Percentiles rank a stretch among this genome's conserved stretches.
phyloP scores from a whole-genome alignment of 2,113 vertebrate species.

The Odocoileus virginianus region DNA sequence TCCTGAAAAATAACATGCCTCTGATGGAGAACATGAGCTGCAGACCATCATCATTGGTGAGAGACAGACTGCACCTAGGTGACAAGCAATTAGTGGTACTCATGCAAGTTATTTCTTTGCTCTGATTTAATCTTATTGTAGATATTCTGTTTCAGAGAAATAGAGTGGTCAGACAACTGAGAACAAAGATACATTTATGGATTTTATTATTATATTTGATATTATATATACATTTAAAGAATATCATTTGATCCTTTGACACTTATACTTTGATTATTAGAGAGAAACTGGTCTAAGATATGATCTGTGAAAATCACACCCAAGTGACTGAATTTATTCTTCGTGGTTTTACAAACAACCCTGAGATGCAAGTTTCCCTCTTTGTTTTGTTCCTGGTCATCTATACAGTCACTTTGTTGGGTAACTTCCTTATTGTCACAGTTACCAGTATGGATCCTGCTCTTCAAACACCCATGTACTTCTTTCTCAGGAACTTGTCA shows the following conservation, averaged over 20 bases:
- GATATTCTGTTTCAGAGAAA: not conserved
- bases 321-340: constrained; percentile 63
- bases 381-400: constrained; percentile 56
- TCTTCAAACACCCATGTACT: constrained; percentile 70
- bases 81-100: not conserved
- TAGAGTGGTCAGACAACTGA: not conserved
- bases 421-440: constrained; percentile 62
- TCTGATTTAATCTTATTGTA: not conserved
- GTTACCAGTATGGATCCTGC: constrained; percentile 46
- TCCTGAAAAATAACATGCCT: not conserved
- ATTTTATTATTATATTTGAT: not conserved
- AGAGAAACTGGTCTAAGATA: not conserved
- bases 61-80: not conserved
- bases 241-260: not conserved
- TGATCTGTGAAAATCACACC: constrained; percentile 63
- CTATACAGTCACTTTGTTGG: constrained; percentile 55
- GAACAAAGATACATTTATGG: not conserved
- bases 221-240: not conserved
- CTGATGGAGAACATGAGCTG: not conserved
- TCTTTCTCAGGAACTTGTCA: constrained; percentile 65
- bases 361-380: constrained; percentile 43
- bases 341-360: constrained; percentile 48
- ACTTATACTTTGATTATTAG: not conserved
- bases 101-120: not conserved
- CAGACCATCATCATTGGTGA: not conserved